These are phyloP conservation scores for Mesorhabditis spiculigera DNA, from an alignment of 2,888 invertebrate genomes.

Conservation along the genomic window DNA sequence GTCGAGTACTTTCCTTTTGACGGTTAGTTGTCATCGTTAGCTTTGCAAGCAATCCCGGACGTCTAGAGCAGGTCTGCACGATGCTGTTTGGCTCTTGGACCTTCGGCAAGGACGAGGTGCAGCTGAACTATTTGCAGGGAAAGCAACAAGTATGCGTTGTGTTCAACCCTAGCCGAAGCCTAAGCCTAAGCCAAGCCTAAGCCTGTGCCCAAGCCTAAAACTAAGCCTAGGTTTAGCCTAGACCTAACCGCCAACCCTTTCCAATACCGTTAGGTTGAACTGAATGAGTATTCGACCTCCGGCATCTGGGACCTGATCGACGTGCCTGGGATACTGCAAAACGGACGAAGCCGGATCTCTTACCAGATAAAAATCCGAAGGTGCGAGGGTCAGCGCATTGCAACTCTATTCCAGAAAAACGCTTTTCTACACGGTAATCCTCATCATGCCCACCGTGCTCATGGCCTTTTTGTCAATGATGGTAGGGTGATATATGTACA, in stretches of 20 bases:
- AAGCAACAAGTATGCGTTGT: constrained; percentile 40
- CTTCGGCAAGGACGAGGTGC: constrained; percentile 90
- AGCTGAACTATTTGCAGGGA: constrained; percentile 46
- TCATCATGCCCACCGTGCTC: constrained; percentile 94
- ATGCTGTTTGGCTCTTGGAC: constrained; percentile 99
- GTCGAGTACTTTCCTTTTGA: constrained; percentile 97
- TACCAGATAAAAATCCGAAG: constrained; percentile 52
- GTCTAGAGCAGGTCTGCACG: constrained; percentile 85
- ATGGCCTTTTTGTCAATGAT: constrained; percentile 95
- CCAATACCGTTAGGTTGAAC: constrained; percentile 70
- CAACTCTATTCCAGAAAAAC: constrained; percentile 70
- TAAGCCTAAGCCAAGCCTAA: too few species aligned
- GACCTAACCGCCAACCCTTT: constrained; percentile 37
- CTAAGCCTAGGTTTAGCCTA: constrained; percentile 16
- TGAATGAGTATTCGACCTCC: constrained; percentile 95
- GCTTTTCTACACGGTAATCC: constrained; percentile 96
- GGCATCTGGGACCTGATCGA: constrained; percentile 97
- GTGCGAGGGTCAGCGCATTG: constrained; percentile 14
- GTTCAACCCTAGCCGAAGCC: too few species aligned
- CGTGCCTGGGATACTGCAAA: constrained; percentile 75
- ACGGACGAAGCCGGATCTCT: constrained; percentile 65
- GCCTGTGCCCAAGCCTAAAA: too few species aligned
- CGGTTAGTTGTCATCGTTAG: constrained; percentile 36
- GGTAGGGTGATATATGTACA: constrained; percentile 12
- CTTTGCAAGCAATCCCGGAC: not conserved